These are phyloP conservation scores for Aphelinus atriplicis DNA, from an alignment of 1,140 invertebrate genomes.

Conservation along the genomic window DNA sequence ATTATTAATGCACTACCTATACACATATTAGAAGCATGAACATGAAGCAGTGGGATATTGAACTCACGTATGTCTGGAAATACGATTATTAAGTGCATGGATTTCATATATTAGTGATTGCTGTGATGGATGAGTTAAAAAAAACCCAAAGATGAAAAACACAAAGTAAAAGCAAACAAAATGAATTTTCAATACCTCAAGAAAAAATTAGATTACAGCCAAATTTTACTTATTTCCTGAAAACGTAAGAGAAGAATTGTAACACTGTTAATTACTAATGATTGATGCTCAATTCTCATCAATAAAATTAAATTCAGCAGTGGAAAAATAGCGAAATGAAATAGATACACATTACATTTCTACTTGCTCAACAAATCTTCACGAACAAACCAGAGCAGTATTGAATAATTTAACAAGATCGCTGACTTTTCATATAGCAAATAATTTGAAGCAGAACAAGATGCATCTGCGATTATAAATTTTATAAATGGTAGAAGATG, in stretches of 20 bases:
- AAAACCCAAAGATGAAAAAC: slow-evolving; percentile 41
- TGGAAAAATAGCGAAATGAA: slow-evolving; percentile 13
- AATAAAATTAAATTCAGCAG: slow-evolving; percentile 21
- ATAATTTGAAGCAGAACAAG: slow-evolving; percentile 1
- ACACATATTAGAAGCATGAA: slow-evolving; percentile 32
- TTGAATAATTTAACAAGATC: too few relatives aligned
- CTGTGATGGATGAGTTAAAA: slow-evolving; percentile 21
- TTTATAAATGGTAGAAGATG: slow-evolving; percentile 47
- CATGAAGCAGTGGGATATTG: slow-evolving; percentile 13
- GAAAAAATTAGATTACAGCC: slow-evolving; percentile 53
- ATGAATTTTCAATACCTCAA: slow-evolving; percentile 56
- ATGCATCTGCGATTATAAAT: slow-evolving; percentile 23
- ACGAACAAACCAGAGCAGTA: too few relatives aligned
- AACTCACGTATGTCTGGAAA: not conserved
- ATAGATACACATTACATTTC: not conserved
- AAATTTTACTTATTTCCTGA: slow-evolving; percentile 54
- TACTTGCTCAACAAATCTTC: too few relatives aligned
- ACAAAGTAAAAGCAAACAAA: slow-evolving; percentile 48
- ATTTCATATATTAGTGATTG: slow-evolving; percentile 22
- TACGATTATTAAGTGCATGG: not conserved
- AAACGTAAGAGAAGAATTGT: slow-evolving; percentile 54
- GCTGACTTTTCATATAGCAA: not conserved
- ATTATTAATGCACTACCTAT: slow-evolving; percentile 21
- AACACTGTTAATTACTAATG: slow-evolving; percentile 37
- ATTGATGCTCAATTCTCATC: slow-evolving; percentile 6